phyloP scores from a whole-genome alignment of 1,140 invertebrate species.

The Neocloeon triangulifer region DNA sequence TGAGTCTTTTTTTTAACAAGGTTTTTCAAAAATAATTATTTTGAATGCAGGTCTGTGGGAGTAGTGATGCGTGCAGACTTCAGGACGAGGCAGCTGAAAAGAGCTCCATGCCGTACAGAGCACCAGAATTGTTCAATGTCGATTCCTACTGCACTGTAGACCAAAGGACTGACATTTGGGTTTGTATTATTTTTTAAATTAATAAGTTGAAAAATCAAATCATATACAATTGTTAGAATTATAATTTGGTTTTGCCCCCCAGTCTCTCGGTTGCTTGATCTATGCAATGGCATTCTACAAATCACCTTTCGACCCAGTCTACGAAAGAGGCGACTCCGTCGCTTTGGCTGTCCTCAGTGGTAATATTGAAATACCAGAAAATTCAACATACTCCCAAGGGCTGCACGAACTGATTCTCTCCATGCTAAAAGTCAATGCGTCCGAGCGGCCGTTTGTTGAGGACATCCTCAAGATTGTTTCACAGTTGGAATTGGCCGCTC shows the following conservation, averaged over 20 bases:
- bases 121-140: conserved; percentile 72
- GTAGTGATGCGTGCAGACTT: conserved; percentile 43
- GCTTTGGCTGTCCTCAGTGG: conserved; percentile 64
- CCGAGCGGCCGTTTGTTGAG: conserved; percentile 51
- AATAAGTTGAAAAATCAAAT: neutral
- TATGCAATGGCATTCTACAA: conserved; percentile 71
- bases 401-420: conserved; percentile 43
- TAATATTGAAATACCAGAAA: conserved; percentile 46
- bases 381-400: conserved; percentile 37
- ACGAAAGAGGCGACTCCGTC: conserved; percentile 69
- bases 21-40: too few species aligned
- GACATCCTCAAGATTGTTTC: conserved; percentile 33
- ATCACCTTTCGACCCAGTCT: conserved; percentile 65
- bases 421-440: conserved; percentile 49
- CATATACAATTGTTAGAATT: neutral
- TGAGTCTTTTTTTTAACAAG: too few species aligned
- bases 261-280: conserved; percentile 68
- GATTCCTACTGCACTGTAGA: conserved; percentile 58
- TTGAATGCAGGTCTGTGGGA: conserved; percentile 44
- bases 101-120: conserved; percentile 69
- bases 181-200: too few species aligned
- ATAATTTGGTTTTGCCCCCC: conserved; percentile 4
- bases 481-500: too few species aligned
- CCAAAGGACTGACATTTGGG: conserved; percentile 74
- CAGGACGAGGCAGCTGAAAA: conserved; percentile 65